A percentile compares a stretch with the other conserved stretches of the same genome.
Evolutionary conservation across 2,888 invertebrate genomes (phyloP).

Genomic region (Lasioglossum figueresi): DNA sequence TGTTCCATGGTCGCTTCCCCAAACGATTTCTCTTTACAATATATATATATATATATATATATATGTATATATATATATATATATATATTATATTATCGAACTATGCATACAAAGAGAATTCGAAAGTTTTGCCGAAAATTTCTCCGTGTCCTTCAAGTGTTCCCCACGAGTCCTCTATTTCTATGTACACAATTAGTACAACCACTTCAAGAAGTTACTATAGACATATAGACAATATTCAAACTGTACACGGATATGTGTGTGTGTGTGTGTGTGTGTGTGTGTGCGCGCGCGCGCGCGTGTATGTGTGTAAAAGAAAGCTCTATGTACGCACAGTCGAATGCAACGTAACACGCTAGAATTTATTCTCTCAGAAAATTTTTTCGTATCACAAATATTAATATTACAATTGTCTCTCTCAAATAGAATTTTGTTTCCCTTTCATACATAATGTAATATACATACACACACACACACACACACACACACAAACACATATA

Average conservation of each 20-base stretch:
- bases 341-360: conserved; percentile 55
- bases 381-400: conserved; percentile 78
- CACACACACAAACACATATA: too few relatives aligned
- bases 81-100: conserved; percentile 32
- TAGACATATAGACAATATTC: conserved; percentile 52
- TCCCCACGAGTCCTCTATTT: conserved; percentile 48
- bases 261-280: too few relatives aligned
- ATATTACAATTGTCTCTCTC: conserved; percentile 71
- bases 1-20: conserved; percentile 33
- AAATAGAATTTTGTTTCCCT: conserved; percentile 75
- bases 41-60: too few relatives aligned
- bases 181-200: conserved; percentile 52
- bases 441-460: conserved; percentile 77
- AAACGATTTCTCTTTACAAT: conserved; percentile 22
- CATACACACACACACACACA: conserved; percentile 46
- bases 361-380: conserved; percentile 61
- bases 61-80: too few relatives aligned
- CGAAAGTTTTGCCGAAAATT: conserved; percentile 42
- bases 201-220: conserved; percentile 46
- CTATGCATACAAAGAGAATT: conserved; percentile 67
- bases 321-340: conserved; percentile 66
- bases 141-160: conserved; percentile 38
- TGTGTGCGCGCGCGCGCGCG: too few relatives aligned
- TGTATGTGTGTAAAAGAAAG: conserved; percentile 32
- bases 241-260: conserved; percentile 68